phyloP scores from a whole-genome alignment of 1,140 invertebrate species.

The Argopecten irradians region DNA sequence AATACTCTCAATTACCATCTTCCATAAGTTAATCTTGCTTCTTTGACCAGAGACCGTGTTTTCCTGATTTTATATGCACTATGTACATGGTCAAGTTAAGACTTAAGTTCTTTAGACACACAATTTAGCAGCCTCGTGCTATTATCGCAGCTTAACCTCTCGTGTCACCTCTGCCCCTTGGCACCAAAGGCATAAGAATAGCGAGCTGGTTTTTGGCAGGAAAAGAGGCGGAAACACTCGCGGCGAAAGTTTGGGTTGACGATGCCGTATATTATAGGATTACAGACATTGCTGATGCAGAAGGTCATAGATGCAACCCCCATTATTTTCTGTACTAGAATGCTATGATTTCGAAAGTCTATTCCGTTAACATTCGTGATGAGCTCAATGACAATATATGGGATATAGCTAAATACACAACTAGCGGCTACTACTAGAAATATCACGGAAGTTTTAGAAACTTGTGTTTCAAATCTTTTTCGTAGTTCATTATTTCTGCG shows the following conservation, averaged over 20 bases:
- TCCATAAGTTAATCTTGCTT: too few species aligned
- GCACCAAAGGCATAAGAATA: not conserved
- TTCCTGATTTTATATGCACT: too few species aligned
- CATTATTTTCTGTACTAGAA: not conserved
- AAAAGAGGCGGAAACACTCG: not conserved
- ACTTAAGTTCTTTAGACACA: too few species aligned
- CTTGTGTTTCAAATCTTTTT: not conserved
- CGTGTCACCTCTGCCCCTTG: not conserved
- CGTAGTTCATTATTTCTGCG: not conserved
- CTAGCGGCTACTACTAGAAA: not conserved
- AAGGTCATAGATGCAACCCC: not conserved
- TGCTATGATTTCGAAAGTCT: not conserved
- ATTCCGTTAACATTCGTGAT: not conserved
- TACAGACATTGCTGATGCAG: not conserved
- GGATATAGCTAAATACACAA: not conserved
- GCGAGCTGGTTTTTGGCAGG: not conserved
- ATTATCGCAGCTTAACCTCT: not conserved
- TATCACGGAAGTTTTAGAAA: not conserved
- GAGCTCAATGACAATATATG: not conserved
- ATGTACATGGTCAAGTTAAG: too few species aligned
- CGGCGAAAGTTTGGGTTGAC: not conserved
- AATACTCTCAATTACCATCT: too few species aligned
- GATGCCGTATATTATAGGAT: conserved; percentile 4
- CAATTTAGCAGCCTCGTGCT: not conserved
- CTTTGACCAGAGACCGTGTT: too few species aligned